Base-by-base conservation (phyloP, 2,113 vertebrate genomes). In the Patagioenas fasciata region DNA sequence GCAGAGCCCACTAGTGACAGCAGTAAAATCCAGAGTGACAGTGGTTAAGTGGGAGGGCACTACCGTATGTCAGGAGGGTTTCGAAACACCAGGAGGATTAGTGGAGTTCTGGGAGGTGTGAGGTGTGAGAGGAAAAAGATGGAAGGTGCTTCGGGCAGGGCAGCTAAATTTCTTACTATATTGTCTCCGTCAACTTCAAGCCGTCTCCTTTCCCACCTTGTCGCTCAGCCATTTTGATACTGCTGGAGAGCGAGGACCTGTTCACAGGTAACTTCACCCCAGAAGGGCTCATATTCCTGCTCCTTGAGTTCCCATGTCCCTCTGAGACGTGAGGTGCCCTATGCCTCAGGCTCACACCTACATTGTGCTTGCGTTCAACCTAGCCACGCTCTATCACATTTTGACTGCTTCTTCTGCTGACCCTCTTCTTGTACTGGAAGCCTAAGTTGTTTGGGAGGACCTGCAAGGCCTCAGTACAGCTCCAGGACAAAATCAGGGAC, bases 291-390 rank as follows among this genome's bases (percentile, higher is more conserved):
- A 10, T 36, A 11, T 25, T 66, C 24, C 83, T 47, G 7, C 40
- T 86, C 56, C 51, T 65, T 80, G 15, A 48, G 31, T 32, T 58
- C n/a, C 17, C 8, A 4, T 8, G n/a, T 58, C 47, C n/a, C 65
- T 92, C 50, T 67, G 48, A 85, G 60, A 24, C 28, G 11, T 32
- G 38, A 47, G 25, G 21, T 56, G 13, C 40, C 15, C 24, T 50
- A 4, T 62, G 54, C 20, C 31, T 77, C 42, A 71, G 65, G 34
- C 51, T 79, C 58, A 73, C 26, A 64, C 10, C 48, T 29, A 17
- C 8, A 8, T 13, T 19, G 9, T 28, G 10, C 11, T 3, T 13
- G 8, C 3, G 13, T 40, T 81, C 1, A 2, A 13, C 44, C 26
- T 40, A 24, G 60, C 34, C 18, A 12, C 50, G 20, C 13, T 50